Evolutionary conservation across 2,113 vertebrate genomes (phyloP).

Genomic region (Gobiocypris rarus): DNA sequence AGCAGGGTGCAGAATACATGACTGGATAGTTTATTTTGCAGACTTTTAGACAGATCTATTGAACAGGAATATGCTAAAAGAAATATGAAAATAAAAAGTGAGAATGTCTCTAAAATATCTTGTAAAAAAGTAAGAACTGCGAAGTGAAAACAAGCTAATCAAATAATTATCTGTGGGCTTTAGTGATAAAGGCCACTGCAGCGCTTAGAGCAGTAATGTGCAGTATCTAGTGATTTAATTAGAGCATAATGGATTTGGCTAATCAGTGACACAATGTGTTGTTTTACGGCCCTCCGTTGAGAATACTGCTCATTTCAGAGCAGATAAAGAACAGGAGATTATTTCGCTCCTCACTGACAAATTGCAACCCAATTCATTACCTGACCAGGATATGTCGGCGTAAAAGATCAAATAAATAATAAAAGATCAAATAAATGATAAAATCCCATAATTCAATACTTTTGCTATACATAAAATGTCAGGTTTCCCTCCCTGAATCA

Average conservation of each 20-base stretch:
- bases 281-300: constrained; percentile 37
- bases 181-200: constrained; percentile 24
- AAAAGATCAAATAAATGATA: constrained; percentile 66
- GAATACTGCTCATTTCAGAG: constrained; percentile 37
- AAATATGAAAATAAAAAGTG: not conserved
- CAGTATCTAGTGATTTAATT: constrained; percentile 36
- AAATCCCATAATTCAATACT: constrained; percentile 64
- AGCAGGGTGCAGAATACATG: not conserved
- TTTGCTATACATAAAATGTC: constrained; percentile 63
- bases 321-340: constrained; percentile 32
- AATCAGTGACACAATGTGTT: constrained; percentile 36
- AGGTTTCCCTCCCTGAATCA: constrained; percentile 65
- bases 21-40: not conserved
- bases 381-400: constrained; percentile 49
- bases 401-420: constrained; percentile 70
- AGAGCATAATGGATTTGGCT: constrained; percentile 33
- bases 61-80: not conserved
- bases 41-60: not conserved
- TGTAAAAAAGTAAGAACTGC: not conserved
- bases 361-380: constrained; percentile 59
- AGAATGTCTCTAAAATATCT: not conserved
- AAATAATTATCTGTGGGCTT: constrained; percentile 14
- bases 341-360: constrained; percentile 36
- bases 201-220: constrained; percentile 27
- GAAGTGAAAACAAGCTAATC: constrained; percentile 24